Conservation (phyloP, 2,888 invertebrate genomes). For the Xiphydria camelus region DNA sequence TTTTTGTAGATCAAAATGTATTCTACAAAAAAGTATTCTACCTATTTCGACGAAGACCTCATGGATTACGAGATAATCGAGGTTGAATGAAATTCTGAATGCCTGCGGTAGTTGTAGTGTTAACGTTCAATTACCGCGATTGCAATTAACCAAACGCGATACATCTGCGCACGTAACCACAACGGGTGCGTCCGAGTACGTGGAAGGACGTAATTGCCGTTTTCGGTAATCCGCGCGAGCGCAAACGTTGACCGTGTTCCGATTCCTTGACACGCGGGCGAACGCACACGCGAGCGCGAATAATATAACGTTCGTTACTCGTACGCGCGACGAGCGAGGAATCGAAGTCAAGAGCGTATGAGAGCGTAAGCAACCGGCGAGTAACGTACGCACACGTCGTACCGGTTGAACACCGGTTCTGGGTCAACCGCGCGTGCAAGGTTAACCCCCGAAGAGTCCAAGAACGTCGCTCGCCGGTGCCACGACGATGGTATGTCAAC, state of each 20-base stretch:
- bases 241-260: constrained; percentile 41
- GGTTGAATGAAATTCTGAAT: too few species aligned
- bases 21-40: too few species aligned
- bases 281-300: constrained; percentile 9
- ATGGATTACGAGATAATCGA: too few species aligned
- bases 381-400: constrained; percentile 19
- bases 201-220: constrained; percentile 20
- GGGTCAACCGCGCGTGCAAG: constrained; percentile 33
- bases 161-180: too few species aligned
- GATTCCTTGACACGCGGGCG: constrained; percentile 38
- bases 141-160: too few species aligned
- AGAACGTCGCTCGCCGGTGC: constrained; percentile 13
- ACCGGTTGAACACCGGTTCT: constrained; percentile 35
- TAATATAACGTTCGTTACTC: not conserved
- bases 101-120: too few species aligned
- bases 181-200: too few species aligned
- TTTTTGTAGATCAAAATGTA: too few species aligned
- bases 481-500: constrained; percentile 3
- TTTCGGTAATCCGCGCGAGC: constrained; percentile 23
- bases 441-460: constrained; percentile 25
- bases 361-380: constrained; percentile 29
- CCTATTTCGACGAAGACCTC: too few species aligned
- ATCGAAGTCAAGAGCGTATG: constrained; percentile 41
- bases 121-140: too few species aligned
- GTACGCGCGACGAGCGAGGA: constrained; percentile 12